These are phyloP conservation scores for Bombus ignitus DNA, from an alignment of 1,140 invertebrate genomes.

Conservation along the genomic window DNA sequence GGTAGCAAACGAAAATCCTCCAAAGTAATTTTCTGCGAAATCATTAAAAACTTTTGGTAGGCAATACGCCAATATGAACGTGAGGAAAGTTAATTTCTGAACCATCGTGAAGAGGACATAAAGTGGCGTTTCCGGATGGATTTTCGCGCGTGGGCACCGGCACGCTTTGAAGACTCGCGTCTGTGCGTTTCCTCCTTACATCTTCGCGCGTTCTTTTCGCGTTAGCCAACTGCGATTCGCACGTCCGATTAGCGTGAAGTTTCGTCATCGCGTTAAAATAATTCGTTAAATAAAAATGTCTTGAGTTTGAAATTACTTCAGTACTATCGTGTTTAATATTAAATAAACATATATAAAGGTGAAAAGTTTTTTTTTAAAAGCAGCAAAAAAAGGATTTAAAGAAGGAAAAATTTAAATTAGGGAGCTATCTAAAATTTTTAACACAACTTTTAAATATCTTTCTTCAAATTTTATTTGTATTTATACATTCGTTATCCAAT, in stretches of 20 bases:
- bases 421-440: too few relatives aligned
- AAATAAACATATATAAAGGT: background rate
- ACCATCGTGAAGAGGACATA: constrained; percentile 50
- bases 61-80: background rate
- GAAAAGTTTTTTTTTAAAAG: background rate
- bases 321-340: background rate
- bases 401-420: background rate
- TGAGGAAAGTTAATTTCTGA: constrained; percentile 48
- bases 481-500: constrained; percentile 14
- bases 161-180: constrained; percentile 46
- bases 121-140: constrained; percentile 54
- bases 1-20: background rate
- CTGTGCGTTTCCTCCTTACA: background rate
- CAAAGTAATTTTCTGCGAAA: background rate
- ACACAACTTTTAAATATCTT: background rate
- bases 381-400: background rate
- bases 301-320: background rate
- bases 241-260: background rate
- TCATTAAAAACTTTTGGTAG: background rate
- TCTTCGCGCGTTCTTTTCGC: constrained; percentile 9
- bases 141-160: constrained; percentile 57
- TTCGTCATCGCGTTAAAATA: background rate
- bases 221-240: background rate
- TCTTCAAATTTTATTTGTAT: constrained; percentile 35
- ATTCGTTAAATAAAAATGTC: background rate